A percentile compares a stretch with the other conserved stretches of the same genome.
Evolutionary conservation across 2,113 vertebrate genomes (phyloP).

Genomic region (Symphodus melops): DNA sequence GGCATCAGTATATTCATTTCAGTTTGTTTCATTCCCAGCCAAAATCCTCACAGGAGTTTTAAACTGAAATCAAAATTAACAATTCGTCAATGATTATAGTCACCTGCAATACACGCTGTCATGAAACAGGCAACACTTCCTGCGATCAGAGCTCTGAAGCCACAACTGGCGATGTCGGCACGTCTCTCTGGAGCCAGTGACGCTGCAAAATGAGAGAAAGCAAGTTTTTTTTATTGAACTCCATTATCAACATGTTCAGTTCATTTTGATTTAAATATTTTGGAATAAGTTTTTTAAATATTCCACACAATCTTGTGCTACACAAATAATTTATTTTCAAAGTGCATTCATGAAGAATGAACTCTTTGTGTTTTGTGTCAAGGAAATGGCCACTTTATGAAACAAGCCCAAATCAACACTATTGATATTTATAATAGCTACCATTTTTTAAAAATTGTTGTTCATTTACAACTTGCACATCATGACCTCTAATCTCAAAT

Average conservation of each 20-base stretch:
- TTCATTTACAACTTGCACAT: neutral
- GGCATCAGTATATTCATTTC: no score
- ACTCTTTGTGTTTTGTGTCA: neutral
- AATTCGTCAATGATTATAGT: neutral
- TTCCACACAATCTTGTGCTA: neutral
- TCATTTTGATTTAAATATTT: no score
- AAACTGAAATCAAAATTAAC: no score
- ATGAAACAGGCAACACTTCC: conserved; percentile 88
- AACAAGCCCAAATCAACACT: no score
- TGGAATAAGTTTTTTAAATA: neutral
- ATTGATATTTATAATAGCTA: neutral
- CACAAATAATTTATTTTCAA: neutral
- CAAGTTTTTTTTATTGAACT: neutral
- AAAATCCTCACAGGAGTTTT: no score
- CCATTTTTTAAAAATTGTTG: neutral
- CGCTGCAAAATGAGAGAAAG: conserved; percentile 69
- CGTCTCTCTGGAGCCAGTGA: conserved; percentile 85
- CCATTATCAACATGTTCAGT: neutral
- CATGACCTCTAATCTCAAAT: neutral
- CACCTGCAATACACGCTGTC: conserved; percentile 92
- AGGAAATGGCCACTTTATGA: neutral
- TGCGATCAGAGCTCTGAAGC: conserved; percentile 86
- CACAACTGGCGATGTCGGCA: conserved; percentile 83
- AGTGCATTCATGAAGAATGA: neutral
- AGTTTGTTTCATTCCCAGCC: no score